Conservation (phyloP, 2,888 invertebrate species). For the Morpho deidamia region DNA sequence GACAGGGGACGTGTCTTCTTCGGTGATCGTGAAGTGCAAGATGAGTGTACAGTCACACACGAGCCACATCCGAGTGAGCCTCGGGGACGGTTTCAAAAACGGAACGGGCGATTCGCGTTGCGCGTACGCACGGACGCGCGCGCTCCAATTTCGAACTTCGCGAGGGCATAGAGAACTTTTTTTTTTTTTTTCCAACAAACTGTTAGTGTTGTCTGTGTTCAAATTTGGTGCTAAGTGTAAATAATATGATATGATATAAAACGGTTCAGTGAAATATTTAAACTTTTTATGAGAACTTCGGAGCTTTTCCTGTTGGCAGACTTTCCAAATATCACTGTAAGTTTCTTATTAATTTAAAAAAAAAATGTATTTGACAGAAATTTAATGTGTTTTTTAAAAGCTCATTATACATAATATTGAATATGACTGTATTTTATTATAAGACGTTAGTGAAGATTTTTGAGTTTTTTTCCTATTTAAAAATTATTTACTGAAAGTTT, state of each 20-base stretch:
- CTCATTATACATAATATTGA: too few species aligned
- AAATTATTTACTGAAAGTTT: too few species aligned
- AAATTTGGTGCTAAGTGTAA: conserved; percentile 34
- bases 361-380: too few species aligned
- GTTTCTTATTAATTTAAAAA: not conserved
- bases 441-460: too few species aligned
- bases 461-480: too few species aligned
- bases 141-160: conserved; percentile 41
- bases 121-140: conserved; percentile 65
- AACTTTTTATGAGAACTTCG: conserved; percentile 36
- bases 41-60: conserved; percentile 77
- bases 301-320: conserved; percentile 32
- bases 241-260: conserved; percentile 34
- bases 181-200: conserved; percentile 17
- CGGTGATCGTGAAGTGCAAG: conserved; percentile 75
- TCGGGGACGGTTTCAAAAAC: conserved; percentile 62
- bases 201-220: conserved; percentile 37
- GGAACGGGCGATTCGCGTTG: conserved; percentile 55
- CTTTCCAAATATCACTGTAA: conserved; percentile 18
- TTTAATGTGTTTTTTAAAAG: too few species aligned
- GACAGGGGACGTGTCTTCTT: conserved; percentile 68
- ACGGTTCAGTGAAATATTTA: conserved; percentile 40
- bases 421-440: too few species aligned
- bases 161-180: conserved; percentile 29
- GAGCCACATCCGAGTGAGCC: conserved; percentile 73